These are phyloP conservation scores for Bombus confusus DNA, from an alignment of 1,140 invertebrate genomes.

Conservation along the genomic window DNA sequence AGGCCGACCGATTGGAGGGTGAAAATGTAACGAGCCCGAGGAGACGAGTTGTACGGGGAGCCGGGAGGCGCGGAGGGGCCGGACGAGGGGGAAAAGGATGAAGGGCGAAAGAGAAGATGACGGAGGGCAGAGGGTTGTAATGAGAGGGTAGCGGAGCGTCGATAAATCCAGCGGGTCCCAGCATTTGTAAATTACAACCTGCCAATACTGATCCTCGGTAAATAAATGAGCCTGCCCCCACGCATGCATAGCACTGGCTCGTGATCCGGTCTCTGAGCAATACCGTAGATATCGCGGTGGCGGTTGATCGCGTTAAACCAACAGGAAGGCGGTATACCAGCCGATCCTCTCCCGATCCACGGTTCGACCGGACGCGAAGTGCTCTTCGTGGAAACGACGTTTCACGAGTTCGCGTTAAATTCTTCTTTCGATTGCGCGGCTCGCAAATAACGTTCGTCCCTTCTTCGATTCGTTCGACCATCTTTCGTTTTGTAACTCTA, in stretches of 20 bases:
- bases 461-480: not conserved
- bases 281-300: slow-evolving; percentile 46
- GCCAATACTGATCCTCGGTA: slow-evolving; percentile 77
- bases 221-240: slow-evolving; percentile 78
- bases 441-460: too few relatives aligned
- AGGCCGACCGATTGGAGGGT: slow-evolving; percentile 73
- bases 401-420: not conserved
- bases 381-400: not conserved
- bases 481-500: too few relatives aligned
- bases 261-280: slow-evolving; percentile 46
- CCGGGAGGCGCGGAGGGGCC: not conserved
- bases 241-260: slow-evolving; percentile 61
- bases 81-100: slow-evolving; percentile 11
- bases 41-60: not conserved
- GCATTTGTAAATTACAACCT: slow-evolving; percentile 84
- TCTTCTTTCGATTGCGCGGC: not conserved
- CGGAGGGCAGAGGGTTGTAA: slow-evolving; percentile 75
- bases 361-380: not conserved
- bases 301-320: slow-evolving; percentile 63
- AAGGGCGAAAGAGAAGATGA: slow-evolving; percentile 58
- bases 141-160: slow-evolving; percentile 82
- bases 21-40: slow-evolving; percentile 66
- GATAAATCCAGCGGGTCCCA: slow-evolving; percentile 82
- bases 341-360: slow-evolving; percentile 3
- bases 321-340: slow-evolving; percentile 45